phyloP scores from a whole-genome alignment of 2,888 invertebrate species.

The Tortrix viridana region DNA sequence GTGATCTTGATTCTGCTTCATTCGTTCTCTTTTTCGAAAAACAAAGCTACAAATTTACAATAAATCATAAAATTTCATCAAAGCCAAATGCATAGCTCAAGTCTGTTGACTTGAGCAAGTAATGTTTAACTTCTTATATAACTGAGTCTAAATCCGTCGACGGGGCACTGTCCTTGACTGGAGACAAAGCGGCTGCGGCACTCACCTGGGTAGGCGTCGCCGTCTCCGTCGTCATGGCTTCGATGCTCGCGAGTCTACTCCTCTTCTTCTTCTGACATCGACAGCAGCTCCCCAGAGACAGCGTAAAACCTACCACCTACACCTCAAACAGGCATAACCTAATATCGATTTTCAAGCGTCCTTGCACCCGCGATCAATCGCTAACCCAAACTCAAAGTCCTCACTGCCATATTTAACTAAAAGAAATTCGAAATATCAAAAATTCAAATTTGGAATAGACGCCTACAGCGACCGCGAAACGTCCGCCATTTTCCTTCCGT shows the following conservation, averaged over 20 bases:
- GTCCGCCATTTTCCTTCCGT: slow-evolving; percentile 70
- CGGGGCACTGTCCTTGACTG: slow-evolving; percentile 58
- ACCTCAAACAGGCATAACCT: slow-evolving; percentile 47
- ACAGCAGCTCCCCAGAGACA: slow-evolving; percentile 72
- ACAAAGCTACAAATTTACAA: background rate
- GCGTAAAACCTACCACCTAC: slow-evolving; percentile 53
- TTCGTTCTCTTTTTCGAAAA: too few species aligned
- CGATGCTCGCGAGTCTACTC: slow-evolving; percentile 68
- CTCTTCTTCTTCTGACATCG: slow-evolving; percentile 74
- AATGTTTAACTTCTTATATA: slow-evolving; percentile 53
- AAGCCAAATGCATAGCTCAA: background rate
- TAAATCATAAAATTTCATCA: background rate
- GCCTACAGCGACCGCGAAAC: slow-evolving; percentile 52
- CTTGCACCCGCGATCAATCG: slow-evolving; percentile 55
- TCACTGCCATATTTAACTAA: slow-evolving; percentile 55
- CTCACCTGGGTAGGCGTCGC: slow-evolving; percentile 81
- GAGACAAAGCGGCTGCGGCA: slow-evolving; percentile 53
- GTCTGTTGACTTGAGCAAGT: too few species aligned
- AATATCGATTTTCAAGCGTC: slow-evolving; percentile 66
- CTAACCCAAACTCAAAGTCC: slow-evolving; percentile 53
- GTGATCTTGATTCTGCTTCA: too few species aligned
- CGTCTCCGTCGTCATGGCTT: slow-evolving; percentile 81
- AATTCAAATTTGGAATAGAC: slow-evolving; percentile 52
- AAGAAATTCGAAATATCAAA: slow-evolving; percentile 37
- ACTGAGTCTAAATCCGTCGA: slow-evolving; percentile 37